phyloP scores from a whole-genome alignment of 2,113 vertebrate genomes.

The Rissa tridactyla region DNA sequence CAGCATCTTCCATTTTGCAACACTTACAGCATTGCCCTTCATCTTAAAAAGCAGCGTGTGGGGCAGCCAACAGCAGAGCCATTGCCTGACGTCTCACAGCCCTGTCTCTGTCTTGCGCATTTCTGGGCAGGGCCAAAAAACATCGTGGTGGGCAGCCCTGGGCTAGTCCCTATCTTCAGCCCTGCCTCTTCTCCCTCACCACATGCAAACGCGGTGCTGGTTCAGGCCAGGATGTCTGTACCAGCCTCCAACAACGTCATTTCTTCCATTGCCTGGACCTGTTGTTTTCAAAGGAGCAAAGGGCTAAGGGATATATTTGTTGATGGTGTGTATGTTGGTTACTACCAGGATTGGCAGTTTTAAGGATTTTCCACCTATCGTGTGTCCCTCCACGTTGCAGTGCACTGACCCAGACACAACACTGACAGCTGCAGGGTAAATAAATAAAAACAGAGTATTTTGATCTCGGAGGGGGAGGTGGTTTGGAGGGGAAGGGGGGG shows the following conservation, averaged over 20 bases:
- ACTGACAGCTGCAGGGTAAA: slow-evolving; percentile 90
- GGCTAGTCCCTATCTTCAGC: background rate
- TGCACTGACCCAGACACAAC: slow-evolving; percentile 92
- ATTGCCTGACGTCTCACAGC: background rate
- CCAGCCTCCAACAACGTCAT: background rate
- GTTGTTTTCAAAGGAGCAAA: slow-evolving; percentile 16
- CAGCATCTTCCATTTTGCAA: background rate
- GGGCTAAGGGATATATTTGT: slow-evolving; percentile 72
- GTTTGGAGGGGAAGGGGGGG: slow-evolving; percentile 3
- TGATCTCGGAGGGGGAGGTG: slow-evolving; percentile 67
- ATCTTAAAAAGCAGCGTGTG: background rate
- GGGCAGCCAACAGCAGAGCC: background rate
- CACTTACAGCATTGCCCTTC: background rate
- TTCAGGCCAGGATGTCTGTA: background rate
- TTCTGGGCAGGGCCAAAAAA: background rate
- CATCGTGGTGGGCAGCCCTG: background rate
- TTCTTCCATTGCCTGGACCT: slow-evolving; percentile 20
- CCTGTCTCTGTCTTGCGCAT: background rate
- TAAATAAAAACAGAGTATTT: slow-evolving; percentile 92
- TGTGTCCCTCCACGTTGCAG: slow-evolving; percentile 72
- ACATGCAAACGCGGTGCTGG: accelerated
- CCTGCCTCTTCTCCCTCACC: background rate
- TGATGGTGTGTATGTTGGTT: slow-evolving; percentile 74
- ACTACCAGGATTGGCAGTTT: slow-evolving; percentile 80
- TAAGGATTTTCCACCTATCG: slow-evolving; percentile 81